Percentiles rank a stretch among this genome's conserved stretches.
These are phyloP conservation scores for Aphaenogaster ashmeadi DNA, from an alignment of 1,140 invertebrate species.

Conservation along the genomic window DNA sequence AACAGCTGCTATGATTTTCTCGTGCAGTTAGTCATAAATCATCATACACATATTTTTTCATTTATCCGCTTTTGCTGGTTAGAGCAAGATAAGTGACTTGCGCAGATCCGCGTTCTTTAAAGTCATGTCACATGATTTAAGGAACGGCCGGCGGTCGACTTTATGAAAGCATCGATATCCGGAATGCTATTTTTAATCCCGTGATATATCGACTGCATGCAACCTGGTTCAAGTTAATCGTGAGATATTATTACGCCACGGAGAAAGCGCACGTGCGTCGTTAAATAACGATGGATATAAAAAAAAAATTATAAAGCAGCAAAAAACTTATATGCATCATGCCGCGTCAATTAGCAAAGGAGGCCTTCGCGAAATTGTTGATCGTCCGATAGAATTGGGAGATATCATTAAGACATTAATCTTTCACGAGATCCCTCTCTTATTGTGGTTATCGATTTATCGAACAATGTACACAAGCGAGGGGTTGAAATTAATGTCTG, in stretches of 20 bases:
- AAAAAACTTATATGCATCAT: not conserved
- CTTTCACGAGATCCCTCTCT: constrained; percentile 49
- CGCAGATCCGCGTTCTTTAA: not conserved
- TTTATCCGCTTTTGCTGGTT: constrained; percentile 2
- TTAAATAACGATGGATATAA: constrained; percentile 25
- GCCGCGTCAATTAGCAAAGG: not conserved
- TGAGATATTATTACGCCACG: constrained; percentile 44
- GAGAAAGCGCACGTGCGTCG: not conserved
- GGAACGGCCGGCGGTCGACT: constrained; percentile 25
- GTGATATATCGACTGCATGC: constrained; percentile 36
- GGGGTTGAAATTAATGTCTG: constrained; percentile 55
- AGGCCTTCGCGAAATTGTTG: not conserved
- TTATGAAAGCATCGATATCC: constrained; percentile 49
- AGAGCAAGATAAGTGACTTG: constrained; percentile 27
- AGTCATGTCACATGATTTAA: constrained; percentile 46
- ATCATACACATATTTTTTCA: constrained; percentile 22
- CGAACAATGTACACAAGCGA: constrained; percentile 21
- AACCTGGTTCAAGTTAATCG: constrained; percentile 38
- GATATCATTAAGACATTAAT: constrained; percentile 58
- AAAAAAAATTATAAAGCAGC: not conserved
- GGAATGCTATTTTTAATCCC: constrained; percentile 41
- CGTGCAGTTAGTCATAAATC: not conserved
- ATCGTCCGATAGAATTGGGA: not conserved
- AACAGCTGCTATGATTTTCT: constrained; percentile 4
- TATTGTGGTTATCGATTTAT: constrained; percentile 62